Evolutionary conservation across 2,113 vertebrate species (phyloP), one percentile per base, ranked within the genome.

Genomic region (Urocolius indicus): DNA sequence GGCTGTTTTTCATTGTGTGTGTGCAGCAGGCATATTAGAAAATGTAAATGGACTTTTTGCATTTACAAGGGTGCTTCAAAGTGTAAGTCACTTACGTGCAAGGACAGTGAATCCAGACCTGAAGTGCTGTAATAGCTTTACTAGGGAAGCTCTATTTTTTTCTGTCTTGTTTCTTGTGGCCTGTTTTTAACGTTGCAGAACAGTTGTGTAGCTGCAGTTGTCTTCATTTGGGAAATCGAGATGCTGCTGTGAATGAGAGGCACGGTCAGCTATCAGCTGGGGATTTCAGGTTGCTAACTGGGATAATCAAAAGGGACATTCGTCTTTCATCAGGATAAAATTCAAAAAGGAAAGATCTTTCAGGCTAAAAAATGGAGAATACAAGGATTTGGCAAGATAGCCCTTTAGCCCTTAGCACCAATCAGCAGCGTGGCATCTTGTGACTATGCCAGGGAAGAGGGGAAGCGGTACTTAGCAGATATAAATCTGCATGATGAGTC

Each of bases 1-100:
- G 87, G 69, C 78, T 97, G 82, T 95, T 95, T 73, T 96, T 90
- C 86, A 58, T 91, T 92, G 27, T 77, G 27, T 76, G 74, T 57
- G 76, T 95, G 74, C 68, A 89, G 86, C 84, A 92, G 89, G 41
- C n/a, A 18, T 63, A 19, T 82, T 54, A 85, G 90, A 82, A 81
- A 38, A 83, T 55, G 72, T 80, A 95, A 81, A 95, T 62, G 48
- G 66, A 49, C 54, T 52, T 96, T 90, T 93, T 95, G 85, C 85
- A 72, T 96, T 96, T 93, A 87, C 72, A 81, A 85, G 52, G 63
- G 8, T 87, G 80, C 79, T 95, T 94, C 51, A 59, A 91, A 30
- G 78, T 74, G 45, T 96, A 92, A 46, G 34, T 91, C 71, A 68
- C 77, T 87, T 82, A 24, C 12, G 38, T 41, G 38, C 38, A 41